Conservation (phyloP, 1,140 invertebrate species). For the Saccostrea cuccullata region DNA sequence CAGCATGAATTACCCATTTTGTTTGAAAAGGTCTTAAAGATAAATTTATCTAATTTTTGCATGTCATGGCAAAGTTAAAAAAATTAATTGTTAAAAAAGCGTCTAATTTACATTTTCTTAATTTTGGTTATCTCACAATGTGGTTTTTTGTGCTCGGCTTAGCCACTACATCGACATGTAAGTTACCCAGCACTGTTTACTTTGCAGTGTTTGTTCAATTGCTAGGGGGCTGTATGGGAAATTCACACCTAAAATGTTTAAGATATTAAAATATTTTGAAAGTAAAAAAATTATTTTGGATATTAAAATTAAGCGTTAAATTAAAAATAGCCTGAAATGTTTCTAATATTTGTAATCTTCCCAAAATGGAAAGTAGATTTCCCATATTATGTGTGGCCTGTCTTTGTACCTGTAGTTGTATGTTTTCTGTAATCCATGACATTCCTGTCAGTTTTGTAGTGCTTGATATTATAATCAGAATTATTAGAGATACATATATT, state of each 20-base stretch:
- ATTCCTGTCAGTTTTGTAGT: neutral
- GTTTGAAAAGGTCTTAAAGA: neutral
- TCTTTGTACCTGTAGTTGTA: neutral
- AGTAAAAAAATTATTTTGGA: neutral
- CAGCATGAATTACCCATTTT: neutral
- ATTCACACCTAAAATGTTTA: neutral
- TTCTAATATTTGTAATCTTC: neutral
- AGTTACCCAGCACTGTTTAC: constrained; percentile 50
- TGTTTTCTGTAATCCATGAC: neutral
- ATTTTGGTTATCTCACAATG: neutral
- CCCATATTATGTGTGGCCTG: neutral
- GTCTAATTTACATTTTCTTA: neutral
- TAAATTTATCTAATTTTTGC: neutral
- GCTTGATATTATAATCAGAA: neutral
- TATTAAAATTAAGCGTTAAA: no score
- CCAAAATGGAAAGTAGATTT: neutral
- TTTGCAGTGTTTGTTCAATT: constrained; percentile 34
- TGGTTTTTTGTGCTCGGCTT: constrained; percentile 40
- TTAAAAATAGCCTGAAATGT: no score
- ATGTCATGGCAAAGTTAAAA: neutral
- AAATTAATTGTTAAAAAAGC: neutral
- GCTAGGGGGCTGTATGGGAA: constrained; percentile 21
- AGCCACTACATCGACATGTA: constrained; percentile 63
- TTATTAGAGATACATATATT: neutral
- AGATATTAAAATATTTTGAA: neutral